These are phyloP conservation scores for Phorcus lineatus DNA, from an alignment of 2,888 invertebrate genomes.

Conservation along the genomic window DNA sequence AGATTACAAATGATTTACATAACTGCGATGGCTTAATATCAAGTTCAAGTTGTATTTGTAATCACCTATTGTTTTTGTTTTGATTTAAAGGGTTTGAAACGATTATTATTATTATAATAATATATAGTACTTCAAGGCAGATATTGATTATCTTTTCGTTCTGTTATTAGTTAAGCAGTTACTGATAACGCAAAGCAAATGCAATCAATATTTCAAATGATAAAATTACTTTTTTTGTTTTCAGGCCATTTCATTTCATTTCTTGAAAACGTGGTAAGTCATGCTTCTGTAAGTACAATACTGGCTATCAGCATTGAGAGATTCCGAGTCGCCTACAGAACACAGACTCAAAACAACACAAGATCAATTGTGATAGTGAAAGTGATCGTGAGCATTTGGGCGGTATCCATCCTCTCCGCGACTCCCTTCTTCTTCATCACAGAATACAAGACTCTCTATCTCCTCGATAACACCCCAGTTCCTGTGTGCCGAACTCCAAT, in stretches of 20 bases:
- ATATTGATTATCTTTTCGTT: background rate
- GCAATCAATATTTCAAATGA: background rate
- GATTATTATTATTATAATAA: no score
- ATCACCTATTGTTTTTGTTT: no score
- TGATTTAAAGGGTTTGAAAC: no score
- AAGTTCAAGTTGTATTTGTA: no score
- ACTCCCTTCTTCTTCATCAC: conserved; percentile 89
- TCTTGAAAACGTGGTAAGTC: conserved; percentile 92
- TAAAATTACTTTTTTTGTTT: conserved; percentile 60
- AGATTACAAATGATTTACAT: background rate
- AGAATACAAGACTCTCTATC: conserved; percentile 83
- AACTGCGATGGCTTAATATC: no score
- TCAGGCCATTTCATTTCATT: conserved; percentile 94
- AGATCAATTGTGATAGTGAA: conserved; percentile 70
- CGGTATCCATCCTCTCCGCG: conserved; percentile 65
- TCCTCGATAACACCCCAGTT: conserved; percentile 81
- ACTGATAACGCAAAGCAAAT: background rate
- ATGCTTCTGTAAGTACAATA: conserved; percentile 93
- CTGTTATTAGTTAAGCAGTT: background rate
- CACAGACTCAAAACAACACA: conserved; percentile 80
- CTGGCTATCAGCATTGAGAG: conserved; percentile 93
- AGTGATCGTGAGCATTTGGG: conserved; percentile 72
- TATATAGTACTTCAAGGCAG: no score
- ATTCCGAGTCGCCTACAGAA: conserved; percentile 92
- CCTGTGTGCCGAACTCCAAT: conserved; percentile 86